Evolutionary conservation across 2,113 vertebrate species (phyloP).

Genomic region (Poecile atricapillus): DNA sequence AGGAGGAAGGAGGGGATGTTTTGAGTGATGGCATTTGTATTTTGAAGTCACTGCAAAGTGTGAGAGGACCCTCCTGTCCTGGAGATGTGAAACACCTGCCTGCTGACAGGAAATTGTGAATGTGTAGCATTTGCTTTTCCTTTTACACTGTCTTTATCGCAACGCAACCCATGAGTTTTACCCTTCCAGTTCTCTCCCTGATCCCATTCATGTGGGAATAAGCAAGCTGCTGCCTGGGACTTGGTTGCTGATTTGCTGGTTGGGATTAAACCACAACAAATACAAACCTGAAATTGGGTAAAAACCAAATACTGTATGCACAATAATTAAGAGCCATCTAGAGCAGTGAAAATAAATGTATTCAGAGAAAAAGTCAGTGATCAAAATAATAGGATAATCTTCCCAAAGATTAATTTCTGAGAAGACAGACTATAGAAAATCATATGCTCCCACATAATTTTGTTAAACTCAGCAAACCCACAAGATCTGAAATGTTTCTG

Average conservation of each 20-base stretch:
- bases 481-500: background rate
- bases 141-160: background rate
- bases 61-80: background rate
- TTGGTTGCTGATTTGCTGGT: background rate
- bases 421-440: background rate
- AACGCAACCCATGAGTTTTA: background rate
- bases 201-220: background rate
- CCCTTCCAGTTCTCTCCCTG: accelerated
- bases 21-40: background rate
- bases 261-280: background rate
- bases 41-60: background rate
- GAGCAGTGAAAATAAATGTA: background rate
- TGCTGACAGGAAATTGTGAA: background rate
- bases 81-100: background rate
- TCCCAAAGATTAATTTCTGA: background rate
- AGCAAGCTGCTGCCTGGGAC: background rate
- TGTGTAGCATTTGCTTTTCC: background rate
- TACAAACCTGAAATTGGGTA: background rate
- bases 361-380: background rate
- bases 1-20: background rate
- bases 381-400: background rate
- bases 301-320: background rate
- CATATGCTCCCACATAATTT: background rate
- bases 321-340: background rate
- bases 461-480: background rate